Evolutionary conservation across 2,113 vertebrate species (phyloP), one percentile per base, ranked within the genome.

Genomic region (Mormyrus iriodes): DNA sequence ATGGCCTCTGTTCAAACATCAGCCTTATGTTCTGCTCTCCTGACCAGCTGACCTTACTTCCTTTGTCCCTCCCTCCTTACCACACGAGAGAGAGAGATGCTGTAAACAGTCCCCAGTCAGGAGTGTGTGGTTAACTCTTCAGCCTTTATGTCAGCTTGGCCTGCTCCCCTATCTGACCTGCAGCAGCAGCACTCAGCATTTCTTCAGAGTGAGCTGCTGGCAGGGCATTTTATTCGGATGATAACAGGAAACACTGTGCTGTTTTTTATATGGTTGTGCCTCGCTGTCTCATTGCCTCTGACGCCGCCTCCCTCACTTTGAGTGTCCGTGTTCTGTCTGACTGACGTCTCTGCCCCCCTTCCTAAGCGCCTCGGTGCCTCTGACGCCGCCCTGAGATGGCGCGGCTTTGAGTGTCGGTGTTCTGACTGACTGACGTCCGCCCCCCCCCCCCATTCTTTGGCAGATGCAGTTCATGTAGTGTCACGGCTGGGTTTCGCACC

Each of bases 391-490:
- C 61, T 65, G n/a, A 12, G n/a, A 27, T 3, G 1, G 9, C 3
- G 61, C 0, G 1, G 76, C 76, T 82, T 17, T 82, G 76, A 19
- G 76, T 65, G 61, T 31, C n/a, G 0, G 61, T 65, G n/a, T 65
- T 10, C 73, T 39, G 19, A 2, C 35, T 19, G 73, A 7, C n/a
- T 19, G 35, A 44, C 13, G 21, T 84, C 39, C 10, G 8, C 48
- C 15, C 82, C 10, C 21, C 48, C 15, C 82, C 73, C 31, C 85
- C 17, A n/a, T 96, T 0, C 88, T 93, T 95, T 94, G 87, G 55
- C 95, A 98, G 97, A 98, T 98, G 97, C 97, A 98, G 95, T 98
- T 98, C 93, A 98, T 98, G 97, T 98, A 97, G 94, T 94, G 90
- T 93, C 92, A 91, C 95, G 90, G 93, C 92, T 91, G 93, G 91